Evolutionary conservation across 2,888 invertebrate genomes (phyloP), one percentile per base, ranked within the genome.

Genomic region (Chrysina gloriosa): DNA sequence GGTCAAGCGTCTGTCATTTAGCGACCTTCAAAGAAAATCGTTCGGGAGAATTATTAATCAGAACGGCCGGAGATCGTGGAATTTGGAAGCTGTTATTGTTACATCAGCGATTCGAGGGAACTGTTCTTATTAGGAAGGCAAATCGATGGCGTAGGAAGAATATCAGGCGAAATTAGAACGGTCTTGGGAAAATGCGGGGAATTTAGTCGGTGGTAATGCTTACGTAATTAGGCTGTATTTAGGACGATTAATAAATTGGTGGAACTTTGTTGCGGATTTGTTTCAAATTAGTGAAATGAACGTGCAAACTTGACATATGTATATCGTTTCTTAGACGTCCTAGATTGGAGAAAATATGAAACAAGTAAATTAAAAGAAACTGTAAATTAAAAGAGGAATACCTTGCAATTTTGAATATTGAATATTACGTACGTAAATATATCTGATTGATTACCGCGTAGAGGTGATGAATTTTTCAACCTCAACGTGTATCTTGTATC

Each of bases 21-120:
- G 39, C 27, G 39, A 25, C 58, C 58, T 58, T 39, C 58, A 39
- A 23, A 25, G 58, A 19, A 58, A 58, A 58, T 39, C 42, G 25
- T 6, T 11, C 7, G 27, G 6, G 19, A 58, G 58, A 39, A 39
- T 25, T 58, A 58, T 58, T 58, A 23, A 58, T 34, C 14, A 29
- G 16, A 52, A 52, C 31, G 14, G 11, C 14, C 52, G 52, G 52
- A 31, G 14, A 52, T 31, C 29, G 14, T 16, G 7, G 52, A 31
- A 52, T n/a, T 14, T 14, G 7, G 29, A 31, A 9, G 7, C 14
- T 16, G 14, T 52, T 29, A 31, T 31, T 52, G 7, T 23, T 52
- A 31, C 16, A 29, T 48, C 48, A 52, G 29, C 31, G 14, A 52
- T 27, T 52, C n/a, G 14, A 14, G 31, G 19, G 45, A 45, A 45